A percentile compares a stretch with the other conserved stretches of the same genome.
Conservation (phyloP, 2,113 vertebrate species). For the Mesocricetus auratus region DNA sequence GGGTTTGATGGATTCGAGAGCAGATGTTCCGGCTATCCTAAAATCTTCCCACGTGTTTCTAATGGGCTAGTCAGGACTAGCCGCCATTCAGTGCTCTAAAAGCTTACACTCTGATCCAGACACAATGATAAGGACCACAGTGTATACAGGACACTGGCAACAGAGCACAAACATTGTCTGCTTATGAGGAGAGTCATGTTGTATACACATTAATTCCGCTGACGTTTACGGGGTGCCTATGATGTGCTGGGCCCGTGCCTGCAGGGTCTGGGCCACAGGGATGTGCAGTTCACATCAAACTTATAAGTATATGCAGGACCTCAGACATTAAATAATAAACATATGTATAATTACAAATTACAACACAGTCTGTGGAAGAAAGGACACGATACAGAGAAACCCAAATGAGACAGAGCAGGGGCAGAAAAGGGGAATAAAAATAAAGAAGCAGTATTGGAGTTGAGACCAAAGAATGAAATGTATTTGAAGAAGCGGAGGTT, state of each 20-base stretch:
- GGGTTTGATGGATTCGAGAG: background rate
- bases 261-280: background rate
- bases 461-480: constrained; percentile 27
- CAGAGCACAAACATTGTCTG: constrained; percentile 71
- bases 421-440: background rate
- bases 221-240: constrained; percentile 74
- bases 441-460: background rate
- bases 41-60: background rate
- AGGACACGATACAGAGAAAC: constrained; percentile 49
- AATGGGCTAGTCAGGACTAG: background rate
- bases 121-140: constrained; percentile 27
- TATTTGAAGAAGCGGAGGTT: background rate
- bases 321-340: constrained; percentile 74
- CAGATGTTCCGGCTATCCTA: background rate
- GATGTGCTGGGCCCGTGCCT: constrained; percentile 31
- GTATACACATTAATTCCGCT: constrained; percentile 52
- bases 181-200: constrained; percentile 68
- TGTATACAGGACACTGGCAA: constrained; percentile 57
- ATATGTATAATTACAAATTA: constrained; percentile 21
- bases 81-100: constrained; percentile 34
- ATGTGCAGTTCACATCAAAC: background rate
- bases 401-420: background rate
- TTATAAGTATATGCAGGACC: constrained; percentile 41
- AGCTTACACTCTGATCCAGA: constrained; percentile 47
- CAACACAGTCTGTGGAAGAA: constrained; percentile 14